Base-by-base conservation (phyloP, 1,140 invertebrate species). In the Acyrthosiphon pisum region DNA sequence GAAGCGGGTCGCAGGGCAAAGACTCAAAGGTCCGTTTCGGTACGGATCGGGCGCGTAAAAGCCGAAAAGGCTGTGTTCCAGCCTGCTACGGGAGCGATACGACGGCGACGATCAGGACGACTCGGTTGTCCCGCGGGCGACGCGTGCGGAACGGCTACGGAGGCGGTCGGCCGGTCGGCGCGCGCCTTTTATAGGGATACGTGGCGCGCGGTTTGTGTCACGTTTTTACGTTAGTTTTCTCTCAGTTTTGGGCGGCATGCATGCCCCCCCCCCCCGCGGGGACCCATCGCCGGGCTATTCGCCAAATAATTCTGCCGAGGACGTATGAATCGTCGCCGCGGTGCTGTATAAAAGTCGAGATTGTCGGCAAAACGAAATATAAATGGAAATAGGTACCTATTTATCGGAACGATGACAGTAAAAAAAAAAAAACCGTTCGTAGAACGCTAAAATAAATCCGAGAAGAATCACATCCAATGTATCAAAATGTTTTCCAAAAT, bases 131-230 rank as follows among this genome's bases (percentile, higher is more conserved):
- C 26, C 44, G 89, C 37, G 89, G 7, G 4, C 53, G 53, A 90
- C 89, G 89, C 56, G 89, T 90, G 53, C 89, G 37, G 26, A 90
- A 90, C 89, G 37, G 89, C 53, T 90, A 90, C 89, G 56, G 56
- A 23, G 89, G 53, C 53, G 89, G 37, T 90, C 35, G 88, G 35
- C 50, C 23, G 88, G 23, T 56, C 89, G 89, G 37, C 89, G 56
- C 89, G 18, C 53, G 18, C 56, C 89, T 90, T 90, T 90, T 90
- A 90, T 90, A 68, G 48, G 6, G 53, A 60, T 68, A 68, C 35
- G 46, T 30, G 44, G 46, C 60, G 60, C 46, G 46, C 87, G 46
- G 30, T 50, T 35, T 50, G 87, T n/a, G 23, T 22, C 30, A 76
- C 30, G 14, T 76, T 76, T 76, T 18, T n/a, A 35, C 60, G 30